These are phyloP conservation scores for Andrena cerasifolii DNA, from an alignment of 1,140 invertebrate species.

Conservation along the genomic window DNA sequence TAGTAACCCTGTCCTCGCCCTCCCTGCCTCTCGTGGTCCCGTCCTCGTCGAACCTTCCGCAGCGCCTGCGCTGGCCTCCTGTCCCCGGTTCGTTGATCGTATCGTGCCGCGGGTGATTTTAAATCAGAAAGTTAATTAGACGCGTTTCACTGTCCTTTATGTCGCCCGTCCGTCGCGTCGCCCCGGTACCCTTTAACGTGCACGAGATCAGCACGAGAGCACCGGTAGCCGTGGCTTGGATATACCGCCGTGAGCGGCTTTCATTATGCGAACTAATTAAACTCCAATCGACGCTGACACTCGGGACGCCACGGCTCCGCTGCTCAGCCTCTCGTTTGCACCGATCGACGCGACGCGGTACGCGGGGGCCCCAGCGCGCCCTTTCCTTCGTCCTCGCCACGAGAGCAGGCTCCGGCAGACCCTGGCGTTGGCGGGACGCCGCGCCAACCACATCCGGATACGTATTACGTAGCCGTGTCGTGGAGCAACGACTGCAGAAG, in stretches of 20 bases:
- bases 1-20: constrained; percentile 30
- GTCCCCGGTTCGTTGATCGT: constrained; percentile 65
- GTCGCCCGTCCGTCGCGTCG: constrained; percentile 60
- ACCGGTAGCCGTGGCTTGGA: constrained; percentile 14
- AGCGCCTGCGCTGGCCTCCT: background rate
- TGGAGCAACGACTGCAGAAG: no score
- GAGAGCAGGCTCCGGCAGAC: background rate
- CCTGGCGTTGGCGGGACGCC: background rate
- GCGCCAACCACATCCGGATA: constrained; percentile 17
- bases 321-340: constrained; percentile 49
- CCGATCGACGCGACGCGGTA: constrained; percentile 36
- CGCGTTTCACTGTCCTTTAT: constrained; percentile 73
- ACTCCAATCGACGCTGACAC: constrained; percentile 71
- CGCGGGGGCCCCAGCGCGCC: background rate
- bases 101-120: constrained; percentile 73
- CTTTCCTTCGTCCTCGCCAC: background rate
- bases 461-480: no score
- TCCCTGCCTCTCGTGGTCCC: constrained; percentile 14
- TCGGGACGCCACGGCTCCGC: constrained; percentile 37
- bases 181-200: constrained; percentile 27
- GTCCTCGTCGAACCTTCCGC: constrained; percentile 5
- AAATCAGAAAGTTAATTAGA: constrained; percentile 78
- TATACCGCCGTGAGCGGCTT: constrained; percentile 55
- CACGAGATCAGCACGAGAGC: constrained; percentile 12
- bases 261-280: constrained; percentile 77